Base-by-base conservation (phyloP, 2,888 invertebrate genomes). In the Oligia strigilis region DNA sequence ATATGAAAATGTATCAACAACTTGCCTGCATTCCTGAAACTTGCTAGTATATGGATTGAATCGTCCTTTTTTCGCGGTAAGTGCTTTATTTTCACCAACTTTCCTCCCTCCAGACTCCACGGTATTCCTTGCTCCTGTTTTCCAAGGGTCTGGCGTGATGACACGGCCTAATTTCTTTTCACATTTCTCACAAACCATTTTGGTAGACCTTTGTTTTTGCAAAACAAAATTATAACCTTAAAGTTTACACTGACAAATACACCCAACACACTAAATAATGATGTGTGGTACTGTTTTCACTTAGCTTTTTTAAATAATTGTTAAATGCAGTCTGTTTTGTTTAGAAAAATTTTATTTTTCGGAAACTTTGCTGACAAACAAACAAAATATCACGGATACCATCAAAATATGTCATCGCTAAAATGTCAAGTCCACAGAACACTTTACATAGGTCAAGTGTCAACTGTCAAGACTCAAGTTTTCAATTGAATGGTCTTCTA, bases 121-220 rank as follows among this genome's bases (percentile, higher is more conserved):
- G 0, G 99, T 99, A 93, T 99, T 99, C 89, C 99, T 97, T 2
- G 99, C 99, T 5, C 99, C 99, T 67, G 98, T 97, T 95, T 99
- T 99, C 99, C 99, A 99, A 8, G 99, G 99, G 96, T 99, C 99
- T 0, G 99, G 99, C 0, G 99, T 99, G 65, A 99, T 99, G 0
- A 99, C 98, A 93, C 98, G 98, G 0, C 99, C 99, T 36, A 99
- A 96, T 94, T 99, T 99, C 93, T 98, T 98, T 90, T 99, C 98
- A 93, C 99, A 99, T 93, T 99, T 99, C 46, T 98, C 99, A 92
- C 99, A 99, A 91, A 99, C 99, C 99, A 99, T 99, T 89, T 80
- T 87, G 65, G 8, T 29, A 58, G 6, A 29, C 11, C n/a, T 66
- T 65, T 69, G 55, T 80, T 80, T 43, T 85, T 14, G 29, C 52